Evolutionary conservation across 2,888 invertebrate genomes (phyloP).

Genomic region (Melanophora roralis): DNA sequence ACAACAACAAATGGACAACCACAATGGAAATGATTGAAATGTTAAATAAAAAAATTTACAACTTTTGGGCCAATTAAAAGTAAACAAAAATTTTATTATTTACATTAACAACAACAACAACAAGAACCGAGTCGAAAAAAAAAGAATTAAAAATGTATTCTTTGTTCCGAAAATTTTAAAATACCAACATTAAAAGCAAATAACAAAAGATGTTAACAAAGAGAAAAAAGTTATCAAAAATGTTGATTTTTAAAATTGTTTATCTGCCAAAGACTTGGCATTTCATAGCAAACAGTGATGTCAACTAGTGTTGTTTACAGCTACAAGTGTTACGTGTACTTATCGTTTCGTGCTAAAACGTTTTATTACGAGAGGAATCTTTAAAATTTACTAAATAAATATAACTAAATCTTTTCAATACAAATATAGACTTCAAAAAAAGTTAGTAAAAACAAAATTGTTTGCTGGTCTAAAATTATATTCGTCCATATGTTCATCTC

Average conservation of each 20-base stretch:
- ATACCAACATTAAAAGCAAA: not conserved
- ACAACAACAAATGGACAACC: slow-evolving; percentile 8
- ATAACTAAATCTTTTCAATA: slow-evolving; percentile 4
- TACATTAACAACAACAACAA: slow-evolving; percentile 47
- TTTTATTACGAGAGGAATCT: no score
- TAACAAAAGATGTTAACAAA: not conserved
- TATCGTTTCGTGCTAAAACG: no score
- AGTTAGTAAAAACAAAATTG: not conserved
- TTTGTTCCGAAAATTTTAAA: no score
- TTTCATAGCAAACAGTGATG: not conserved
- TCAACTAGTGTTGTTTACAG: not conserved
- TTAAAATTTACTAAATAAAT: not conserved
- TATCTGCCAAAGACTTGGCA: not conserved
- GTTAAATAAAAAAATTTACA: slow-evolving; percentile 29
- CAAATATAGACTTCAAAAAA: slow-evolving; percentile 29
- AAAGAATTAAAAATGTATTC: no score
- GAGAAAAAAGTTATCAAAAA: not conserved
- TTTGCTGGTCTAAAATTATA: not conserved
- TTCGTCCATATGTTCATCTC: not conserved
- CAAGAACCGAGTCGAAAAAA: not conserved
- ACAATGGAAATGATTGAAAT: not conserved
- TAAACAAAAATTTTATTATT: slow-evolving; percentile 74
- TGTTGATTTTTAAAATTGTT: not conserved
- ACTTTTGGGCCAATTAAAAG: slow-evolving; percentile 70
- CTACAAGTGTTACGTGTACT: no score